A percentile compares a stretch with the other conserved stretches of the same genome.
These are phyloP conservation scores for Phymanthus crucifer DNA, from an alignment of 92 coral and sea anemone genomes.

Conservation along the genomic window DNA sequence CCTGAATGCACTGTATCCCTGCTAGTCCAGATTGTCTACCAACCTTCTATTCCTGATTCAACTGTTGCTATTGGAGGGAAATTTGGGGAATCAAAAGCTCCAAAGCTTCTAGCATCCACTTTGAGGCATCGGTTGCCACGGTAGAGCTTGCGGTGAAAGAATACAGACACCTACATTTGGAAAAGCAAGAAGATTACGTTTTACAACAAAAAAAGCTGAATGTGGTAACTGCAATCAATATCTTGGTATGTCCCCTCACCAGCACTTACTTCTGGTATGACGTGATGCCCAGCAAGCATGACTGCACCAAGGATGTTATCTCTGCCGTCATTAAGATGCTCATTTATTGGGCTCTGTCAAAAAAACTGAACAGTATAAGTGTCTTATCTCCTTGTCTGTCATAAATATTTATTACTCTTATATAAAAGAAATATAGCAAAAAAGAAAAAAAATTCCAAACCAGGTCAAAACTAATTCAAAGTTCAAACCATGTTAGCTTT, in stretches of 20 bases:
- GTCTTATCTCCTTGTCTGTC: no score
- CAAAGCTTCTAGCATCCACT: slow-evolving; percentile 95
- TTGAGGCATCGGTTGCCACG: slow-evolving; percentile 91
- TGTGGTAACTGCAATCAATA: background rate
- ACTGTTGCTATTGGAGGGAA: slow-evolving; percentile 80
- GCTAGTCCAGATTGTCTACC: background rate
- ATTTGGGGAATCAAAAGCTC: slow-evolving; percentile 98
- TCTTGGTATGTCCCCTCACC: background rate
- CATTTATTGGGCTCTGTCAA: slow-evolving; percentile 75
- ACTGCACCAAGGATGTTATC: slow-evolving; percentile 89
- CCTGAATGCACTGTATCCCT: background rate
- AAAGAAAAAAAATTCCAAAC: no score
- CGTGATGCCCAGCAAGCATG: slow-evolving; percentile 96
- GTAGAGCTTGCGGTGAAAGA: slow-evolving; percentile 93
- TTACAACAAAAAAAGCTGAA: background rate
- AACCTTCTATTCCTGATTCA: slow-evolving; percentile 90
- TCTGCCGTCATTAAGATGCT: slow-evolving; percentile 91
- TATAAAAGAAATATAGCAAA: no score
- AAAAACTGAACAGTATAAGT: background rate
- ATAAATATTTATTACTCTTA: no score
- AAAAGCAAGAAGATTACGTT: no score
- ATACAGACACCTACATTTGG: slow-evolving; percentile 76
- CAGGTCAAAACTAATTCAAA: no score
- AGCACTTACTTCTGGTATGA: slow-evolving; percentile 85
- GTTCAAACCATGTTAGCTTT: no score